phyloP scores from a whole-genome alignment of 1,140 invertebrate species.

The Diuraphis noxia region DNA sequence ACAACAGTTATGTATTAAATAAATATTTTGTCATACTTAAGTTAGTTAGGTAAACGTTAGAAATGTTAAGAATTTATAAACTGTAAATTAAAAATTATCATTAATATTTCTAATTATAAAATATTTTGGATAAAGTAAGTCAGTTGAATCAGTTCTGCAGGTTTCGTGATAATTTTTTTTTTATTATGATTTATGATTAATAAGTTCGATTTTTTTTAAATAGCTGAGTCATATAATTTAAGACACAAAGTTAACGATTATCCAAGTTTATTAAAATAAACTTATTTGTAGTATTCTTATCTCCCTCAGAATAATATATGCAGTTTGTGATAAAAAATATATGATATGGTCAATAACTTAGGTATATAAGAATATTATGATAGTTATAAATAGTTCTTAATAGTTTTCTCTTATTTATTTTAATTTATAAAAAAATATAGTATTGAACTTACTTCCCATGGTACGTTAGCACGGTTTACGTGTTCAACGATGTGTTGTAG shows the following conservation, averaged over 20 bases:
- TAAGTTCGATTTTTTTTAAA: background rate
- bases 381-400: no score
- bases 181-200: background rate
- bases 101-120: background rate
- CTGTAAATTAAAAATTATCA: background rate
- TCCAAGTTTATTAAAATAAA: background rate
- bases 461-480: background rate
- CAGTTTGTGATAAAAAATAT: background rate
- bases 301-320: background rate
- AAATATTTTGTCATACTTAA: background rate
- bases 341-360: background rate
- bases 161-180: background rate
- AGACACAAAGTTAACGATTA: background rate
- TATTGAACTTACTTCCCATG: constrained; percentile 11
- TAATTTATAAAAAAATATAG: background rate
- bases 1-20: background rate
- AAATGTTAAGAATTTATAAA: background rate
- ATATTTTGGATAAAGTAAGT: background rate
- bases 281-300: background rate
- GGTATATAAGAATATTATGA: no score
- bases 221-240: background rate
- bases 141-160: background rate
- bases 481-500: background rate
- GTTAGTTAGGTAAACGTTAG: background rate
- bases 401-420: background rate